Conservation (phyloP, 2,797 vertebrate genomes). For the Premnoplex brunnescens region DNA sequence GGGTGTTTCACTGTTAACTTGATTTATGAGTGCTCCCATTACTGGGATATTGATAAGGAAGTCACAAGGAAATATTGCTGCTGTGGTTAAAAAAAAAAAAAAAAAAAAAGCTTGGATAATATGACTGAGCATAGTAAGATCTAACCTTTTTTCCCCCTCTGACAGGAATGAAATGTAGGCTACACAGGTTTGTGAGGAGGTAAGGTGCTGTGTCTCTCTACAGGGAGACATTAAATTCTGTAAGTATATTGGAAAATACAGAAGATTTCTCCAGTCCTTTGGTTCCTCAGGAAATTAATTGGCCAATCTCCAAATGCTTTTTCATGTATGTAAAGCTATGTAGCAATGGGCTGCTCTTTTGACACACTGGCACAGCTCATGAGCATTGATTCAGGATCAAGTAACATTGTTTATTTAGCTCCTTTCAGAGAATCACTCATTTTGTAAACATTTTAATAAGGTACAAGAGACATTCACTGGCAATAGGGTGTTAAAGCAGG, state of each 20-base stretch:
- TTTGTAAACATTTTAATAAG: background rate
- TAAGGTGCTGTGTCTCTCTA: background rate
- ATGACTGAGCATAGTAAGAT: background rate
- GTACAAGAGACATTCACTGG: background rate
- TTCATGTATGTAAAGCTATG: constrained; percentile 5
- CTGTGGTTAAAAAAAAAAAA: background rate
- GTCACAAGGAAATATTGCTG: background rate
- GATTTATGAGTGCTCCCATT: background rate
- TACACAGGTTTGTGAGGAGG: background rate
- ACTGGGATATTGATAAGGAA: background rate
- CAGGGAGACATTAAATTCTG: constrained; percentile 7
- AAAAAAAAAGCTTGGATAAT: background rate
- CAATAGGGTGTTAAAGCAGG: background rate
- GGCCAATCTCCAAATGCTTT: constrained; percentile 31
- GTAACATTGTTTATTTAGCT: background rate
- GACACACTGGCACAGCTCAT: background rate
- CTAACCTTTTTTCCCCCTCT: background rate
- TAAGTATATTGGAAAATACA: constrained; percentile 10
- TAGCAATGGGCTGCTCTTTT: background rate
- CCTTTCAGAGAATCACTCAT: background rate
- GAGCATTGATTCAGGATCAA: background rate
- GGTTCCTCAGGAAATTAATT: constrained; percentile 47
- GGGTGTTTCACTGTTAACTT: background rate
- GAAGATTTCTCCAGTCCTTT: constrained; percentile 27
- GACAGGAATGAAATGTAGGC: background rate